A percentile compares a stretch with the other conserved stretches of the same genome.
These are phyloP conservation scores for Drosophila bunnanda DNA, from an alignment of 2,888 invertebrate genomes.

Conservation along the genomic window DNA sequence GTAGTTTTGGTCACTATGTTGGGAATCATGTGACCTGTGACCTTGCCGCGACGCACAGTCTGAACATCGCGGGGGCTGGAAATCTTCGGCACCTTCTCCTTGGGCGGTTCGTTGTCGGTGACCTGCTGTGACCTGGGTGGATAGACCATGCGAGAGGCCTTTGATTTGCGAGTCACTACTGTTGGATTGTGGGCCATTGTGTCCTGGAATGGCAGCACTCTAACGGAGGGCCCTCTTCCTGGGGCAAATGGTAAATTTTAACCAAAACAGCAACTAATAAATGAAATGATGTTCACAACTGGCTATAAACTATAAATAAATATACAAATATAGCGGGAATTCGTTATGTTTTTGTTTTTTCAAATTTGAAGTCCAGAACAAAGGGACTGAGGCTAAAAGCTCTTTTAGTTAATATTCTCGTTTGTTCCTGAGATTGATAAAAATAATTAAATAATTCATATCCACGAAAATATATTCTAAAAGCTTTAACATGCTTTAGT, in stretches of 20 bases:
- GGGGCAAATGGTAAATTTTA: slow-evolving; percentile 3
- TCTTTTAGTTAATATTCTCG: no score
- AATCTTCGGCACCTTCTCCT: slow-evolving; percentile 8
- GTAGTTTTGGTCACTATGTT: neutral
- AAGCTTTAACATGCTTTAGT: neutral
- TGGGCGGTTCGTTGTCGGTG: neutral
- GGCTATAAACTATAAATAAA: neutral
- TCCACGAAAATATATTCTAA: neutral
- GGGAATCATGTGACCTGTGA: neutral
- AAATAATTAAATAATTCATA: no score
- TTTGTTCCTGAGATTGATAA: neutral
- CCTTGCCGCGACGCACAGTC: neutral
- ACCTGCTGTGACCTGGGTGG: neutral
- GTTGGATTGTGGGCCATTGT: slow-evolving; percentile 22
- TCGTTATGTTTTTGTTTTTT: neutral
- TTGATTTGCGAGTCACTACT: slow-evolving; percentile 1
- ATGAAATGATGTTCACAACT: neutral
- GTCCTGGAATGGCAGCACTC: neutral
- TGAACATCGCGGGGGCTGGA: neutral
- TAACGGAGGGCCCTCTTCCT: neutral
- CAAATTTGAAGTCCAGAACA: neutral
- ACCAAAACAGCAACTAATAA: neutral
- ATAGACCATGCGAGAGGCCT: neutral
- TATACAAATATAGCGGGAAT: neutral
- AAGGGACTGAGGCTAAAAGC: neutral